Conservation (phyloP, 2,888 invertebrate species). For the Erebia epiphron region DNA sequence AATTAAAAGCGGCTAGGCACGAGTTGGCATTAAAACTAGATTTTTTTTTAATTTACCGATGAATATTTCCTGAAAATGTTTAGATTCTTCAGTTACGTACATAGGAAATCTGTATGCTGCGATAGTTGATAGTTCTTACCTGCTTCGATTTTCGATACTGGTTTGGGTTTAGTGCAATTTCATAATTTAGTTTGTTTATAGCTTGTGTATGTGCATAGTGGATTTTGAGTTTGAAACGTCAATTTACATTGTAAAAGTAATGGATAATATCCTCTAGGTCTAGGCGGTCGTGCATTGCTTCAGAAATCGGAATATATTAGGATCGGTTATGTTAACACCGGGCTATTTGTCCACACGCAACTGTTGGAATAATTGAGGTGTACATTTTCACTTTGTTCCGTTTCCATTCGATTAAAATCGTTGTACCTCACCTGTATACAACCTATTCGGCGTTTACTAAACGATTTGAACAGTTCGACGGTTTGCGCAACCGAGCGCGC, state of each 20-base stretch:
- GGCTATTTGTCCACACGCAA: slow-evolving; percentile 75
- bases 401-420: slow-evolving; percentile 83
- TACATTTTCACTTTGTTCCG: slow-evolving; percentile 83
- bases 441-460: slow-evolving; percentile 81
- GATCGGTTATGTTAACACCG: slow-evolving; percentile 63
- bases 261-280: too few species aligned
- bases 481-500: slow-evolving; percentile 64
- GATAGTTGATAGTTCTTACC: background rate
- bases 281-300: background rate
- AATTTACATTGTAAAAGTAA: background rate
- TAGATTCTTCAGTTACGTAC: background rate
- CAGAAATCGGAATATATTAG: slow-evolving; percentile 48
- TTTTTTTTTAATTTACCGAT: background rate
- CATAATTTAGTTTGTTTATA: too few species aligned
- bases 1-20: slow-evolving; percentile 55
- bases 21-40: background rate
- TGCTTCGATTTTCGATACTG: background rate
- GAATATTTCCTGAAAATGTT: background rate
- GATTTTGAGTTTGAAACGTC: too few species aligned
- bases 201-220: too few species aligned
- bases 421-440: slow-evolving; percentile 78
- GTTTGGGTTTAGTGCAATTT: background rate
- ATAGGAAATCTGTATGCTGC: background rate
- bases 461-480: slow-evolving; percentile 80
- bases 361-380: slow-evolving; percentile 81